These are phyloP conservation scores for Drosophila serrata DNA, from an alignment of 1,140 invertebrate genomes.

Conservation along the genomic window DNA sequence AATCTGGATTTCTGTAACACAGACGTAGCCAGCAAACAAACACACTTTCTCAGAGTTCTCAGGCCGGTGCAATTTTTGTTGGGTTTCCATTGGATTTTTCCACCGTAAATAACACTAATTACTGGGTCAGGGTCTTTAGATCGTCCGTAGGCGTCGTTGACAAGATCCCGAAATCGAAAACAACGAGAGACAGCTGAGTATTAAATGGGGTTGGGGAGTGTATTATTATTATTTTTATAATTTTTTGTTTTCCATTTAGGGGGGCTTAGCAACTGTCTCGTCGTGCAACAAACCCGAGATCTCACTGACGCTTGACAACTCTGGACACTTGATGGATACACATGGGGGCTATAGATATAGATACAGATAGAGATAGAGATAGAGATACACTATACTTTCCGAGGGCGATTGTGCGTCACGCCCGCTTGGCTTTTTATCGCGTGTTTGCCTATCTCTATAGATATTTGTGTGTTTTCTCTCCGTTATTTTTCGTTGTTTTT, in stretches of 20 bases:
- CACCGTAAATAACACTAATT: constrained; percentile 20
- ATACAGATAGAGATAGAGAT: constrained; percentile 21
- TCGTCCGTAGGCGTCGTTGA: constrained; percentile 52
- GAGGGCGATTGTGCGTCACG: constrained; percentile 61
- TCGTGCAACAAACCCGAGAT: constrained; percentile 85
- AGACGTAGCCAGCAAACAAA: constrained; percentile 83
- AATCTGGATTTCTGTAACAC: constrained; percentile 55
- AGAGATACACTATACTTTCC: constrained; percentile 16
- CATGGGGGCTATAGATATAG: constrained; percentile 25
- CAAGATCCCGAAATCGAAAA: constrained; percentile 85
- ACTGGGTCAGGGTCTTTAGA: constrained; percentile 31
- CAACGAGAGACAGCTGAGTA: constrained; percentile 84
- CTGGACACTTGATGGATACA: constrained; percentile 32
- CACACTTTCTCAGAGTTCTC: constrained; percentile 76
- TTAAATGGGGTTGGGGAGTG: constrained; percentile 30
- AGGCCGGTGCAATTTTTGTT: constrained; percentile 6
- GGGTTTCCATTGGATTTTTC: constrained; percentile 14
- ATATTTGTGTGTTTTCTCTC: constrained; percentile 52
- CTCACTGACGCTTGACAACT: constrained; percentile 57
- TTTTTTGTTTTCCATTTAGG: constrained; percentile 3
- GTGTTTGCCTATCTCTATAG: constrained; percentile 62
- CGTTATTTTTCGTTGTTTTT: constrained; percentile 13
- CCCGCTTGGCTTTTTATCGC: constrained; percentile 65
- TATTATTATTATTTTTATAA: neutral
- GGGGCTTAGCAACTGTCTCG: constrained; percentile 75